These are phyloP conservation scores for Ctenicera cuprea DNA, from an alignment of 2,888 invertebrate species.

Conservation along the genomic window DNA sequence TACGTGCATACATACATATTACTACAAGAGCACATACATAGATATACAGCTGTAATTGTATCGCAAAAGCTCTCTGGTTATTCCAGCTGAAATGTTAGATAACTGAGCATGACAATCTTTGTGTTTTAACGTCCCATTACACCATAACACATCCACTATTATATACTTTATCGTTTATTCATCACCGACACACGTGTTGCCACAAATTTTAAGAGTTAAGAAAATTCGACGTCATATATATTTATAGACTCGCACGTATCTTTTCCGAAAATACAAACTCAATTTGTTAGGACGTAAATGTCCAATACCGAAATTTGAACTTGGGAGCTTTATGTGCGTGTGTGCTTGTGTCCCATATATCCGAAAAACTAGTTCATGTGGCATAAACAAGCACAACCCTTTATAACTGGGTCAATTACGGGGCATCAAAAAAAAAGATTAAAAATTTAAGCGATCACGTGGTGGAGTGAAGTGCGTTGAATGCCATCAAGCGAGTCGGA, in stretches of 20 bases:
- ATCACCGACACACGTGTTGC: background rate
- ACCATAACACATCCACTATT: background rate
- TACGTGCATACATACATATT: constrained; percentile 51
- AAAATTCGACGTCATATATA: too few species aligned
- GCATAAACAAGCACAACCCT: constrained; percentile 14
- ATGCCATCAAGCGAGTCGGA: constrained; percentile 53
- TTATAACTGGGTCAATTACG: constrained; percentile 43
- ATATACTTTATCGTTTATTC: constrained; percentile 24
- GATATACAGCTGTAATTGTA: constrained; percentile 46
- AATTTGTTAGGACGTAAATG: too few species aligned
- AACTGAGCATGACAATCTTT: constrained; percentile 43
- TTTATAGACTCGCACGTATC: too few species aligned
- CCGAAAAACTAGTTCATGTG: constrained; percentile 2
- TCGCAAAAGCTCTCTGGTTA: constrained; percentile 36
- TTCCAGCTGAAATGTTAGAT: constrained; percentile 35
- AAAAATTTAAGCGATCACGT: constrained; percentile 54
- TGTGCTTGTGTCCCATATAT: background rate
- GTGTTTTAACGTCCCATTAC: constrained; percentile 31
- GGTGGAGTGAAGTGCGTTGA: constrained; percentile 43
- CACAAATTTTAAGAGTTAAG: constrained; percentile 1
- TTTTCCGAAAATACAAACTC: too few species aligned
- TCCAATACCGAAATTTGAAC: too few species aligned
- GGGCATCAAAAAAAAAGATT: constrained; percentile 51
- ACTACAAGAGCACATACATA: constrained; percentile 41
- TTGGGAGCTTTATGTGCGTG: too few species aligned